These are phyloP conservation scores for Oncorhynchus clarkii DNA, from an alignment of 2,113 vertebrate species.

Conservation along the genomic window DNA sequence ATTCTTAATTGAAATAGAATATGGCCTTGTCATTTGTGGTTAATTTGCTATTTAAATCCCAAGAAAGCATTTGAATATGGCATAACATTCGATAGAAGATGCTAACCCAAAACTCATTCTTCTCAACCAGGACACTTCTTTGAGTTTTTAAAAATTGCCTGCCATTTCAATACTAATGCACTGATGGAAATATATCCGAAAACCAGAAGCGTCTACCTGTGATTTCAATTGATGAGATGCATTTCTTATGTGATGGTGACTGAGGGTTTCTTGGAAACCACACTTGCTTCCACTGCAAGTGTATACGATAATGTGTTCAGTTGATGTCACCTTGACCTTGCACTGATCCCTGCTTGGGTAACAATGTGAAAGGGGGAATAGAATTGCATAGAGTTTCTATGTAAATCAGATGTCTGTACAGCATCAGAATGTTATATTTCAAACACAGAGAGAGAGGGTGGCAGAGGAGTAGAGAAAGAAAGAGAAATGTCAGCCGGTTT, in stretches of 20 bases:
- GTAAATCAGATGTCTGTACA: background rate
- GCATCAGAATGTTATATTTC: background rate
- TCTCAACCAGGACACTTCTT: too few species aligned
- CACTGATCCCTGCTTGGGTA: background rate
- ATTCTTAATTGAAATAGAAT: constrained; percentile 52
- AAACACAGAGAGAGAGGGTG: background rate
- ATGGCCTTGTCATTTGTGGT: constrained; percentile 18
- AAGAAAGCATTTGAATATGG: constrained; percentile 14
- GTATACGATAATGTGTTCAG: background rate
- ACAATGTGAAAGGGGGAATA: background rate
- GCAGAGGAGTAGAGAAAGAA: background rate
- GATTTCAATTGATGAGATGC: too few species aligned
- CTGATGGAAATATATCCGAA: background rate
- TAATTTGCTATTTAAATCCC: constrained; percentile 32
- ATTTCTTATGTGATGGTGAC: too few species aligned
- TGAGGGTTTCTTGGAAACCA: too few species aligned
- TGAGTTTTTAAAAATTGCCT: too few species aligned
- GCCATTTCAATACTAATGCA: background rate
- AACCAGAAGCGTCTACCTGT: too few species aligned
- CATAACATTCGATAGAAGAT: constrained; percentile 9
- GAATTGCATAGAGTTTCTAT: background rate
- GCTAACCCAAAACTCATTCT: background rate
- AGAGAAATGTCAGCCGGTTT: background rate
- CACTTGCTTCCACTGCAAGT: background rate
- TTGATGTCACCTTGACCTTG: background rate